Conservation (phyloP, 2,113 vertebrate species). For the Lophius piscatorius region DNA sequence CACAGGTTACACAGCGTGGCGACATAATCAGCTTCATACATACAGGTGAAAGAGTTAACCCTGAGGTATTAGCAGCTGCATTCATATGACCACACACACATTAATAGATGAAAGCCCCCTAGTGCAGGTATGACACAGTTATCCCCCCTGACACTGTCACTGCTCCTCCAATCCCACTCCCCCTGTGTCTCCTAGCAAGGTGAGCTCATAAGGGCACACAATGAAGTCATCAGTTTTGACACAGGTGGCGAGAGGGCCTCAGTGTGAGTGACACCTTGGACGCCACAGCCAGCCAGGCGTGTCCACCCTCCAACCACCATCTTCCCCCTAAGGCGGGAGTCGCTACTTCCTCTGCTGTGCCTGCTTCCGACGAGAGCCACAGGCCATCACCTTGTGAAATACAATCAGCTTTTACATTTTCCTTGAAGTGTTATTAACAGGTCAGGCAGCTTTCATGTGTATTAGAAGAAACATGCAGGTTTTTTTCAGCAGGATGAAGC, state of each 20-base stretch:
- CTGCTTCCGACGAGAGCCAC: constrained; percentile 53
- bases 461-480: neutral
- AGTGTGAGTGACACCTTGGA: constrained; percentile 55
- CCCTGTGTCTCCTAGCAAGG: constrained; percentile 81
- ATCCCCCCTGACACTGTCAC: constrained; percentile 61
- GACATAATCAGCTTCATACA: constrained; percentile 34
- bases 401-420: constrained; percentile 62
- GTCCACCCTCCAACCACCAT: constrained; percentile 1
- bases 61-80: constrained; percentile 48
- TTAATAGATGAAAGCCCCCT: constrained; percentile 49
- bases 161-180: constrained; percentile 68
- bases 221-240: constrained; percentile 81
- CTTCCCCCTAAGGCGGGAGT: constrained; percentile 17
- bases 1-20: constrained; percentile 6
- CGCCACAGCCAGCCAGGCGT: constrained; percentile 54
- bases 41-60: constrained; percentile 61
- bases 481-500: too few species aligned
- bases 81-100: constrained; percentile 30
- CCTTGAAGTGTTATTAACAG: constrained; percentile 40
- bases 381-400: constrained; percentile 60
- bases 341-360: constrained; percentile 43
- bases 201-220: constrained; percentile 80
- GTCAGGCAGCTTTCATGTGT: constrained; percentile 21
- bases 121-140: constrained; percentile 78
- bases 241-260: constrained; percentile 68